phyloP scores from a whole-genome alignment of 2,888 invertebrate genomes.

The Laothoe populi region DNA sequence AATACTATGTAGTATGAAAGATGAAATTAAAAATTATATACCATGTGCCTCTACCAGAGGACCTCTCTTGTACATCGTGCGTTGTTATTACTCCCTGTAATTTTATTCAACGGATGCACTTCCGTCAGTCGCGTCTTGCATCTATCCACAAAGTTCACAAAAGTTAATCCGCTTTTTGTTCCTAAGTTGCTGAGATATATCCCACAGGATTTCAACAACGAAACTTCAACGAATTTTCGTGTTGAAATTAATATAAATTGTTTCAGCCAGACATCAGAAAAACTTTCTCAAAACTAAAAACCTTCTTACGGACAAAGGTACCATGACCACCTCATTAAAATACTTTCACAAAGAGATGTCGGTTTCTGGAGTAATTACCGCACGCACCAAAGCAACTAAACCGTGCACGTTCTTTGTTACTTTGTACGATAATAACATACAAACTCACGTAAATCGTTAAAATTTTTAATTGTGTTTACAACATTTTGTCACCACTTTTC shows the following conservation, averaged over 20 bases:
- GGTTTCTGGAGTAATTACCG: conserved; percentile 28
- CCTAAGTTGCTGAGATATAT: conserved; percentile 25
- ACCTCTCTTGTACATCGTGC: not conserved
- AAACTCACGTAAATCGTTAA: conserved; percentile 24
- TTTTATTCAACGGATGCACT: conserved; percentile 40
- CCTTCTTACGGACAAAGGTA: conserved; percentile 6
- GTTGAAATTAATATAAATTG: conserved; percentile 36
- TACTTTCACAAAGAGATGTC: conserved; percentile 28
- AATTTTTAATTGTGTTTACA: conserved; percentile 1
- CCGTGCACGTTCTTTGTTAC: conserved; percentile 33
- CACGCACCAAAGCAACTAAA: conserved; percentile 23
- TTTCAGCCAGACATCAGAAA: conserved; percentile 1
- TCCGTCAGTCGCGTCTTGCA: conserved; percentile 30
- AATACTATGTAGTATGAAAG: not conserved
- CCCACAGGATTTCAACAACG: conserved; percentile 35
- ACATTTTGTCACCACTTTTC: not conserved
- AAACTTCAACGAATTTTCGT: conserved; percentile 32
- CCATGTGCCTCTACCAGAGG: not conserved
- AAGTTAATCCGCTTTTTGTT: conserved; percentile 43
- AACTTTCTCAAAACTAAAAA: conserved; percentile 2
- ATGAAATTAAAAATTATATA: not conserved
- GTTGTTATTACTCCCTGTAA: conserved; percentile 29
- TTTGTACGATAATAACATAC: conserved; percentile 31
- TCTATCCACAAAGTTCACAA: conserved; percentile 38
- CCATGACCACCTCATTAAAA: conserved; percentile 26